Conservation (phyloP, 2,888 invertebrate species). For the Pyrrhosoma nymphula region DNA sequence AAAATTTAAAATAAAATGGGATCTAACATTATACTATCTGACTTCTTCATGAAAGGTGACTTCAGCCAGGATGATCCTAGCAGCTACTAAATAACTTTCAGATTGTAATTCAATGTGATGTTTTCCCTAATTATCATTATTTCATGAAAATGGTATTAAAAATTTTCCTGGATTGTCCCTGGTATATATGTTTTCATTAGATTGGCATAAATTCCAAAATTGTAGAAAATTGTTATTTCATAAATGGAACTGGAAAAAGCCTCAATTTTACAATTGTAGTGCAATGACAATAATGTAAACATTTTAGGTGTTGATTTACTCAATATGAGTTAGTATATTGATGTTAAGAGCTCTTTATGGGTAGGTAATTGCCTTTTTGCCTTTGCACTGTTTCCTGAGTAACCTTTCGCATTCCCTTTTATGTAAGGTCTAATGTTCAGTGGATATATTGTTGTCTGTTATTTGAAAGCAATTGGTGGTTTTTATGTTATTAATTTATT, state of each 20-base stretch:
- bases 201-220: neutral
- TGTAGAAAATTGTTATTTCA: neutral
- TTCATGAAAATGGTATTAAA: neutral
- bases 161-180: neutral
- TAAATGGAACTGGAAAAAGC: neutral
- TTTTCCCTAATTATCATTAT: neutral
- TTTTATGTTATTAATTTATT: conserved; percentile 64
- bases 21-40: neutral
- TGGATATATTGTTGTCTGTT: conserved; percentile 36
- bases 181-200: neutral
- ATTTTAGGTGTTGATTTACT: neutral
- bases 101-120: neutral
- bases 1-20: neutral
- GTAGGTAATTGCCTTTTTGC: neutral
- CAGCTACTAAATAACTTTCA: neutral
- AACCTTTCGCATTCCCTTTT: neutral
- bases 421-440: neutral
- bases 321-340: neutral
- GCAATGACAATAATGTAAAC: neutral
- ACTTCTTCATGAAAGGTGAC: neutral
- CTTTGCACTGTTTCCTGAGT: conserved; percentile 28
- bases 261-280: neutral
- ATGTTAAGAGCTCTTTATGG: neutral
- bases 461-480: conserved; percentile 15
- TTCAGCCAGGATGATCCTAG: neutral